Evolutionary conservation across 2,888 invertebrate species (phyloP).

Genomic region (Orthosia gothica): DNA sequence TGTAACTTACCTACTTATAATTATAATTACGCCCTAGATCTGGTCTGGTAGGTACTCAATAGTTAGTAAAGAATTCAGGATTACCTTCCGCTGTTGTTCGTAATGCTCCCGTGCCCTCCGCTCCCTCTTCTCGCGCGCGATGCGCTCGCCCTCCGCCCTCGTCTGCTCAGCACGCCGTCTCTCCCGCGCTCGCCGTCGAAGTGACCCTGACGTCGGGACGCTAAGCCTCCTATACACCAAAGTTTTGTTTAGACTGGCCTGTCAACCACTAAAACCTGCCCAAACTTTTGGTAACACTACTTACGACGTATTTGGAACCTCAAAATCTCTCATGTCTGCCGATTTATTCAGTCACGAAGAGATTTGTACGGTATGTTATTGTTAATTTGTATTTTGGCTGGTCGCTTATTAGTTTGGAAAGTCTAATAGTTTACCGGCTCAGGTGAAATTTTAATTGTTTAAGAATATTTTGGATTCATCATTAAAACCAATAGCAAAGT

Average conservation of each 20-base stretch:
- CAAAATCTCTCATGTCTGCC: constrained; percentile 5
- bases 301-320: constrained; percentile 43
- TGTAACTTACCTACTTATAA: no score
- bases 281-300: constrained; percentile 15
- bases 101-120: constrained; percentile 76
- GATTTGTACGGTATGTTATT: neutral
- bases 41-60: neutral
- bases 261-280: neutral
- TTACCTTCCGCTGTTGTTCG: constrained; percentile 83
- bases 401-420: neutral
- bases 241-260: neutral
- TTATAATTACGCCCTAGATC: no score
- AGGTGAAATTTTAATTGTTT: constrained; percentile 9
- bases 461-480: neutral
- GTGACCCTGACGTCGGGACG: constrained; percentile 84
- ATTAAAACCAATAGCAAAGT: constrained; percentile 1
- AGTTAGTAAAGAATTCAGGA: neutral
- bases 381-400: neutral
- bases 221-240: constrained; percentile 79
- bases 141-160: constrained; percentile 82
- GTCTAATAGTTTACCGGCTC: neutral
- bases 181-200: constrained; percentile 83
- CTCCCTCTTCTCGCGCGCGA: constrained; percentile 81
- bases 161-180: constrained; percentile 81
- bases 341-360: constrained; percentile 5